Evolutionary conservation across 2,888 invertebrate species (phyloP).

Genomic region (Scaptomyza reducta): DNA sequence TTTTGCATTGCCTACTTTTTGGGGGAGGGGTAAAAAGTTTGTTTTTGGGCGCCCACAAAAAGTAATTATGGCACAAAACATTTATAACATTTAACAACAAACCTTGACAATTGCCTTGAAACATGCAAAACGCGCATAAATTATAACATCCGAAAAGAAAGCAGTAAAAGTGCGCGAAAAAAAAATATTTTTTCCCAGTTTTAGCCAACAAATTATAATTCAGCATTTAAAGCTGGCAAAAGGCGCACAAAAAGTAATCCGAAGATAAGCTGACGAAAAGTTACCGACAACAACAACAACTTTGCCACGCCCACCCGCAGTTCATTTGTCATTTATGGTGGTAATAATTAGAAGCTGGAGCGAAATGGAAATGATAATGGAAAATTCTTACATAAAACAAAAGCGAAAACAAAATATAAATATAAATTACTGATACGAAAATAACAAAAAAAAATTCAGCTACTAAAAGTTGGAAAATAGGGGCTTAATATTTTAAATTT

Average conservation of each 20-base stretch:
- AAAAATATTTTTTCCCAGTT: slow-evolving; percentile 16
- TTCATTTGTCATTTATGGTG: slow-evolving; percentile 71
- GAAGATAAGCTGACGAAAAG: slow-evolving; percentile 59
- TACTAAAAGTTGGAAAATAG: background rate
- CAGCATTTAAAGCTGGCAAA: slow-evolving; percentile 60
- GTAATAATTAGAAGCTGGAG: slow-evolving; percentile 71
- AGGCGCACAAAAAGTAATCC: slow-evolving; percentile 53
- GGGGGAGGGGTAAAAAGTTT: slow-evolving; percentile 30
- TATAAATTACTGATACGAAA: background rate
- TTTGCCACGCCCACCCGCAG: slow-evolving; percentile 50
- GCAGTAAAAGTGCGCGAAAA: slow-evolving; percentile 33
- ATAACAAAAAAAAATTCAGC: background rate
- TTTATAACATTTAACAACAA: slow-evolving; percentile 66
- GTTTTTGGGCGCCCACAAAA: slow-evolving; percentile 33
- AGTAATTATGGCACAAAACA: slow-evolving; percentile 75
- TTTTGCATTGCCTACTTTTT: slow-evolving; percentile 30
- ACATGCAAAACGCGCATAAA: slow-evolving; percentile 82
- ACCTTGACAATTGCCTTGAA: slow-evolving; percentile 81
- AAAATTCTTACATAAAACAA: slow-evolving; percentile 2
- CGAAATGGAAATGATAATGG: slow-evolving; percentile 38
- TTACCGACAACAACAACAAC: slow-evolving; percentile 22
- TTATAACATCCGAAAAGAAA: slow-evolving; percentile 48
- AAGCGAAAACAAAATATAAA: background rate
- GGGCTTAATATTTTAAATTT: background rate
- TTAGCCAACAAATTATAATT: slow-evolving; percentile 55